Evolutionary conservation across 2,113 vertebrate species (phyloP), one percentile per base, ranked within the genome.

Genomic region (Atlantisia rogersi): DNA sequence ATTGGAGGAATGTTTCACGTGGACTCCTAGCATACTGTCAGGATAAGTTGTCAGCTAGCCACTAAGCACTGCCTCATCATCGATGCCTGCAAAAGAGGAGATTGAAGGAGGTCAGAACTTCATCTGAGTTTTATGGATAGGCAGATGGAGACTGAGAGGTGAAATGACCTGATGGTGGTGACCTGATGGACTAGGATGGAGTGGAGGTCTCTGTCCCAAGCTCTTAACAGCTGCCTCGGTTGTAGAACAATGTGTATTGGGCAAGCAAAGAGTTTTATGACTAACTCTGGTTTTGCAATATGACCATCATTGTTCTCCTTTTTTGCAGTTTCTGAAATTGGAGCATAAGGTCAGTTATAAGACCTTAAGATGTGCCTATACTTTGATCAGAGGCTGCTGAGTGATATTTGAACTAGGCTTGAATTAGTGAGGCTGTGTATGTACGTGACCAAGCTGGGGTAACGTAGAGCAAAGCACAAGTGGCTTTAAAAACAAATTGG

Each of bases 211-310:
- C 21, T 60, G 37, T 53, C 24, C 46, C 58, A 52, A 55, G 64
- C 46, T 63, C 31, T 44, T 44, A 2, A 37, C 15, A 21, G 3
- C 48, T 69, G 32, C 22, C 52, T 81, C 0, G 1, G 4, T 3
- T n/a, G 42, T 35, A 40, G 50, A 46, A 4, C 64, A 15, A 11
- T 6, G 25, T 8, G 19, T 19, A 4, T 11, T 35, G 58, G 35
- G 53, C 0, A 14, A 63, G 32, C 2, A 0, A 28, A 15, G 44
- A 46, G 29, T 50, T 65, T 15, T 9, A 2, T 58, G 59, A 10
- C 68, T 58, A 53, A n/a, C 18, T 48, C 29, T 19, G 4, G 8
- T 58, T 80, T 26, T 78, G 65, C 35, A 62, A 1, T 28, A 4
- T 46, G 55, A 48, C 46, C 12, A 12, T 65, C 28, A 2, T 1